phyloP scores from a whole-genome alignment of 2,797 vertebrate genomes.

The Neostethus bicornis region DNA sequence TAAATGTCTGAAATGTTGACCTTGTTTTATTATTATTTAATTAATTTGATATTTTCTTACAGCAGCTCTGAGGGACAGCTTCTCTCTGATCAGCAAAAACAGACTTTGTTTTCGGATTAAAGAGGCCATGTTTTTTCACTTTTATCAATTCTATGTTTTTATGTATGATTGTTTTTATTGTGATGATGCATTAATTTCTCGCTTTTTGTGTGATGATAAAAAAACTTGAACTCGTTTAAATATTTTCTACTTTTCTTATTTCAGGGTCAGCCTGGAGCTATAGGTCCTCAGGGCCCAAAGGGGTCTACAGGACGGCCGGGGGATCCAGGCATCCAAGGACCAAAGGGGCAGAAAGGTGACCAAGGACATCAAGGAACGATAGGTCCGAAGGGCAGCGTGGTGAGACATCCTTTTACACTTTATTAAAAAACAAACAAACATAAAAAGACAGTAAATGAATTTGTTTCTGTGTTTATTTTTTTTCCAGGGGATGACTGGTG shows the following conservation, averaged over 20 bases:
- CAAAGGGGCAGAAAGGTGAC: constrained; percentile 91
- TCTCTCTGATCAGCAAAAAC: no score
- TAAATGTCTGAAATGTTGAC: no score
- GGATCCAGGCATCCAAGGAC: constrained; percentile 86
- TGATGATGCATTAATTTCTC: no score
- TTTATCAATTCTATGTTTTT: no score
- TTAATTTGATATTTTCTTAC: no score
- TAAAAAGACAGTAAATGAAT: neutral
- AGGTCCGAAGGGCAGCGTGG: constrained; percentile 90
- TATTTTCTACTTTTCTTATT: neutral
- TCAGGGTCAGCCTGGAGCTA: constrained; percentile 88
- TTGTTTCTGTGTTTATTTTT: constrained; percentile 8
- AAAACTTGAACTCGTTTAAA: neutral
- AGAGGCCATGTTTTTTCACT: no score
- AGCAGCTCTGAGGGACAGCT: no score
- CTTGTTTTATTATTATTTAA: no score
- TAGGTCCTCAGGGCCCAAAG: constrained; percentile 84
- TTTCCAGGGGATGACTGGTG: constrained; percentile 87
- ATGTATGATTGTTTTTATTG: no score
- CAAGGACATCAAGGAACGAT: constrained; percentile 79
- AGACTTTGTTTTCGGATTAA: no score
- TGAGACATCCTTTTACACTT: constrained; percentile 57
- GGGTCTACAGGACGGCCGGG: constrained; percentile 88
- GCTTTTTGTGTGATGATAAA: no score
- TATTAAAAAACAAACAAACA: neutral